Evolutionary conservation across 2,797 vertebrate genomes (phyloP).

Genomic region (Pterois miles): DNA sequence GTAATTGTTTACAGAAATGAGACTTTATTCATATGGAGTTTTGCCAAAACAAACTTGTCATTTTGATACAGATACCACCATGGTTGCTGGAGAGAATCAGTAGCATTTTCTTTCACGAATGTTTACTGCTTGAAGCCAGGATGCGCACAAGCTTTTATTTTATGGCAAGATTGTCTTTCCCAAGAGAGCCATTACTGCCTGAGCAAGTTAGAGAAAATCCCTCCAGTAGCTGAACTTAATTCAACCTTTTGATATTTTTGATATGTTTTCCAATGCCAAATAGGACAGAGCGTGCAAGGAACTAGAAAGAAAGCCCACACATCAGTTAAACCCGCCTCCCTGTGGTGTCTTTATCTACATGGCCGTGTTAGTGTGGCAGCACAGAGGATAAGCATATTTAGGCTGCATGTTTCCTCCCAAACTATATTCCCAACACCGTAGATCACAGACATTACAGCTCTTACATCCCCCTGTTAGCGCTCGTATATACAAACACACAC

Average conservation of each 20-base stretch:
- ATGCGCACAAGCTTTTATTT: conserved; percentile 54
- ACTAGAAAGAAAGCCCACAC: conserved; percentile 36
- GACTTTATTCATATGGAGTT: conserved; percentile 49
- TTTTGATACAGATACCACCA: conserved; percentile 71
- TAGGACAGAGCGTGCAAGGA: conserved; percentile 33
- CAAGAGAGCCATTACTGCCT: conserved; percentile 62
- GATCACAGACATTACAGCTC: conserved; percentile 81
- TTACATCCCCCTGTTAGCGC: conserved; percentile 76
- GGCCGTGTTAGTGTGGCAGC: conserved; percentile 62
- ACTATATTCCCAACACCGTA: conserved; percentile 81
- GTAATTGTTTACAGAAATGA: conserved; percentile 27
- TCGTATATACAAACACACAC: conserved; percentile 89
- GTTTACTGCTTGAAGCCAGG: conserved; percentile 76
- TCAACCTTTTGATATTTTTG: conserved; percentile 72
- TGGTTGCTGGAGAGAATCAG: conserved; percentile 52
- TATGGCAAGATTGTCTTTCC: conserved; percentile 53
- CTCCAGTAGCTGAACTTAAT: conserved; percentile 70
- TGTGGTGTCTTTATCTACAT: conserved; percentile 68
- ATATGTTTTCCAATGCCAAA: conserved; percentile 60
- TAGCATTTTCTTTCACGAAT: conserved; percentile 70
- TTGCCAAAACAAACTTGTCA: conserved; percentile 75
- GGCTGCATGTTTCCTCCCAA: conserved; percentile 81
- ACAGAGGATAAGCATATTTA: conserved; percentile 83
- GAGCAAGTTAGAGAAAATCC: conserved; percentile 61
- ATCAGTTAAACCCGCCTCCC: conserved; percentile 49